Percentiles rank a stretch among this genome's conserved stretches.
Conservation (phyloP, 2,797 vertebrate species). For the Taenioides sp. region DNA sequence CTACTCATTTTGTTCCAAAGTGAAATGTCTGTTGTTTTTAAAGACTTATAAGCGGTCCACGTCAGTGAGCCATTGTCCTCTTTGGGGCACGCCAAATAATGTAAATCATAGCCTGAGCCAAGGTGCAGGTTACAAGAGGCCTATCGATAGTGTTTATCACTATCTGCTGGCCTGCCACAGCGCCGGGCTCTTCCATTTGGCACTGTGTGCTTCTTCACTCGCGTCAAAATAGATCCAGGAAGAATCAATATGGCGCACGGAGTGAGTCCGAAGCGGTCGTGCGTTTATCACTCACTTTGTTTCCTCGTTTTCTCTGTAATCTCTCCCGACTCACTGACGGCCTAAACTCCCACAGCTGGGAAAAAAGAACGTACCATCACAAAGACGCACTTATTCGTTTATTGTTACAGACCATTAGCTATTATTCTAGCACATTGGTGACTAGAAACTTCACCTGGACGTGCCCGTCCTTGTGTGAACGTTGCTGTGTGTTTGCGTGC, state of each 20-base stretch:
- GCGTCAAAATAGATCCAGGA: conserved; percentile 34
- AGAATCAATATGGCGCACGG: conserved; percentile 71
- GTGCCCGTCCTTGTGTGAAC: conserved; percentile 8
- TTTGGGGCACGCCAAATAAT: neutral
- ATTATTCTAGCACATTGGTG: neutral
- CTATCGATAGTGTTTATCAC: no score
- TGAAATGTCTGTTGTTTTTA: neutral
- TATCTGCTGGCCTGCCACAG: neutral
- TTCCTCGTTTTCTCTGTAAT: conserved; percentile 1
- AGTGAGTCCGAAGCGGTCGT: conserved; percentile 55
- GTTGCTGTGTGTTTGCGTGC: neutral
- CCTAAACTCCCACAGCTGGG: neutral
- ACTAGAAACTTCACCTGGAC: conserved; percentile 59
- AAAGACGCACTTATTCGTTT: conserved; percentile 3
- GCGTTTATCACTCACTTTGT: conserved; percentile 22
- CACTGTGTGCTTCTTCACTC: conserved; percentile 54
- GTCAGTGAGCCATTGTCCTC: neutral
- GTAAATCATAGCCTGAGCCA: no score
- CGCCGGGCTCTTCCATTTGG: conserved; percentile 30
- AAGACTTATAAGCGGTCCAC: neutral
- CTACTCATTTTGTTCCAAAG: neutral
- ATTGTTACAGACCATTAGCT: neutral
- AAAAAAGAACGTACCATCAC: neutral
- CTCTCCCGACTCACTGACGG: neutral
- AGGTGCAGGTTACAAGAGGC: neutral